These are phyloP conservation scores for Diaprepes abbreviatus DNA, from an alignment of 2,888 invertebrate species.

Conservation along the genomic window DNA sequence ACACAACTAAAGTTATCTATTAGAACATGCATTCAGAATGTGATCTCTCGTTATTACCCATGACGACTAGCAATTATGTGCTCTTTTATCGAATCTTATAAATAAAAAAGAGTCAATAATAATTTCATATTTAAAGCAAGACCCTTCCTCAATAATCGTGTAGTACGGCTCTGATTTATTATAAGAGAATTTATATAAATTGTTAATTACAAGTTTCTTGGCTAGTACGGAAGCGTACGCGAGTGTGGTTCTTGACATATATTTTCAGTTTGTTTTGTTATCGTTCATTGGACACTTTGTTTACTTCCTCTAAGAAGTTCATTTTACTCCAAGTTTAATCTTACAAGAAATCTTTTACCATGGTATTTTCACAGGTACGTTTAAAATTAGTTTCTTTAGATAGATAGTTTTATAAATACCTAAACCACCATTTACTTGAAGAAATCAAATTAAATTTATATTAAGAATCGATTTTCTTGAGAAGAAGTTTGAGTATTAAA, in stretches of 20 bases:
- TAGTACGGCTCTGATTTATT: slow-evolving; percentile 13
- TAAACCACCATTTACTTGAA: too few species aligned
- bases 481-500: too few species aligned
- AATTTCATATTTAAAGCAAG: slow-evolving; percentile 8
- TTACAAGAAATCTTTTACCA: neutral
- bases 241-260: slow-evolving; percentile 8
- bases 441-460: too few species aligned
- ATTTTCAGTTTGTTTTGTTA: neutral
- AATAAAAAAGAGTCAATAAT: slow-evolving; percentile 14
- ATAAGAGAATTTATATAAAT: slow-evolving; percentile 14
- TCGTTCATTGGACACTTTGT: neutral
- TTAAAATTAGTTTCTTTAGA: too few species aligned
- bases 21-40: slow-evolving; percentile 18
- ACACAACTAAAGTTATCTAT: slow-evolving; percentile 25
- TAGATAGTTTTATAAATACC: too few species aligned
- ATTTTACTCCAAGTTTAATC: neutral
- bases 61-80: slow-evolving; percentile 20
- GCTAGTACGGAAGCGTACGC: slow-evolving; percentile 3
- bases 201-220: slow-evolving; percentile 11
- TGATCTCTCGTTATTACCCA: slow-evolving; percentile 31
- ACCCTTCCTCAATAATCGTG: neutral
- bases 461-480: too few species aligned
- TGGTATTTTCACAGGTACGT: slow-evolving; percentile 1
- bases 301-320: neutral
- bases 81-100: slow-evolving; percentile 15